phyloP scores from a whole-genome alignment of 2,113 vertebrate genomes.

The Vidua macroura region DNA sequence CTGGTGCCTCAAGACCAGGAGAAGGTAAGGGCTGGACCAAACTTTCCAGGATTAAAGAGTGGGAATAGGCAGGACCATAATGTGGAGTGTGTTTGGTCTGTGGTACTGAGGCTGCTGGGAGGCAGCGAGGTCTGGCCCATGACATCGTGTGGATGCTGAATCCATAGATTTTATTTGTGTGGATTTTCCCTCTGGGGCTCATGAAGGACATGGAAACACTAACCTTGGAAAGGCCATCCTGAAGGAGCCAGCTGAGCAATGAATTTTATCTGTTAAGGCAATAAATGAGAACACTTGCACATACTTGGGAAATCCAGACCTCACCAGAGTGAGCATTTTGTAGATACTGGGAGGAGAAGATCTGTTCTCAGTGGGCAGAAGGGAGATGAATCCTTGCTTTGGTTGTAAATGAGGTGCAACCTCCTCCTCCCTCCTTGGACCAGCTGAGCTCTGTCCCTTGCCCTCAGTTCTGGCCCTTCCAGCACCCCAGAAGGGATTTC shows the following conservation, averaged over 20 bases:
- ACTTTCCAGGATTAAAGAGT: not conserved
- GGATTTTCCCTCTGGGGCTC: not conserved
- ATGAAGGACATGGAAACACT: not conserved
- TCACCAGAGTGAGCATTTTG: not conserved
- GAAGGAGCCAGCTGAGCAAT: not conserved
- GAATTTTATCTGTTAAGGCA: not conserved
- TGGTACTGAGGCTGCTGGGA: not conserved
- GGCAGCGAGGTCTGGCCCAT: not conserved
- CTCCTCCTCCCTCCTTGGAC: not conserved
- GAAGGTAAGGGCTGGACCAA: not conserved
- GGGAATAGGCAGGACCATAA: not conserved
- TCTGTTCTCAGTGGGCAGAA: not conserved
- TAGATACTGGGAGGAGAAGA: not conserved
- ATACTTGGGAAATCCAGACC: not conserved
- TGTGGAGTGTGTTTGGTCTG: rapidly evolving
- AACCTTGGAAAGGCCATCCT: not conserved
- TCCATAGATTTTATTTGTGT: not conserved
- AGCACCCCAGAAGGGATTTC: not conserved
- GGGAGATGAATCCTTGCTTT: not conserved
- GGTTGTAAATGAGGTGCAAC: not conserved
- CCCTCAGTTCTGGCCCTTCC: not conserved
- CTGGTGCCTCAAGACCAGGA: not conserved
- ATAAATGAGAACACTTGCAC: not conserved
- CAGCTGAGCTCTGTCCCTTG: not conserved
- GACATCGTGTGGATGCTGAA: not conserved